Conservation (phyloP, 2,888 invertebrate genomes). For the Synanthedon andrenaeformis region DNA sequence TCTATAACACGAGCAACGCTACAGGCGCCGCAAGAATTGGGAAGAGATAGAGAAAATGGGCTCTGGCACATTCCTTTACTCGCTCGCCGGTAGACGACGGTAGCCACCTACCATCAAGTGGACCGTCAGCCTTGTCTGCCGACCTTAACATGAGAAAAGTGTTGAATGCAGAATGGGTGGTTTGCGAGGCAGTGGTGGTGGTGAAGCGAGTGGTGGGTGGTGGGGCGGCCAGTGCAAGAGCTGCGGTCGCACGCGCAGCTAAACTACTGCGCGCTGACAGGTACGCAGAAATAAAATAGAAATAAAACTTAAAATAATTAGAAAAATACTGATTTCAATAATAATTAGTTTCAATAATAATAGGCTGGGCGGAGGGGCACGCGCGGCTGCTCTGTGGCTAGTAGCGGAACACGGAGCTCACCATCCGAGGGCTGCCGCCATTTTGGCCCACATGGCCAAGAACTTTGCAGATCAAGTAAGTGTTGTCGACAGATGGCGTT, state of each 20-base stretch:
- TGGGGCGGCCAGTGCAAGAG: conserved; percentile 43
- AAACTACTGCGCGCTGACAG: conserved; percentile 45
- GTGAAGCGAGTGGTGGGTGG: conserved; percentile 61
- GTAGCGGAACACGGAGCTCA: conserved; percentile 54
- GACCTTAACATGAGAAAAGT: no score
- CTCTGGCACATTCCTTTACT: no score
- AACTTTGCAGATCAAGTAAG: conserved; percentile 52
- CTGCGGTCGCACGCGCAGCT: conserved; percentile 52
- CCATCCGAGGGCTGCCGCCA: conserved; percentile 46
- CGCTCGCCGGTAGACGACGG: no score
- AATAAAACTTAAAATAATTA: not conserved
- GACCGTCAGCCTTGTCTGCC: no score
- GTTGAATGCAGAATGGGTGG: conserved; percentile 45
- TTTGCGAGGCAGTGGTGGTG: conserved; percentile 62
- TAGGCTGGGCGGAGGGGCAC: conserved; percentile 44
- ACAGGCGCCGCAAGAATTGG: no score
- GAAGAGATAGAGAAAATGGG: no score
- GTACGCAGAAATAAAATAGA: no score
- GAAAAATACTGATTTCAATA: not conserved
- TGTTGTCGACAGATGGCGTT: not conserved
- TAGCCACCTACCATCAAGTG: no score
- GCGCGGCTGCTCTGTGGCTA: conserved; percentile 57
- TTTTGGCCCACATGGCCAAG: conserved; percentile 45
- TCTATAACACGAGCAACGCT: no score
- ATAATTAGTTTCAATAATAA: not conserved